Base-by-base conservation (phyloP, 1,140 invertebrate species). In the Drosophila neocordata region DNA sequence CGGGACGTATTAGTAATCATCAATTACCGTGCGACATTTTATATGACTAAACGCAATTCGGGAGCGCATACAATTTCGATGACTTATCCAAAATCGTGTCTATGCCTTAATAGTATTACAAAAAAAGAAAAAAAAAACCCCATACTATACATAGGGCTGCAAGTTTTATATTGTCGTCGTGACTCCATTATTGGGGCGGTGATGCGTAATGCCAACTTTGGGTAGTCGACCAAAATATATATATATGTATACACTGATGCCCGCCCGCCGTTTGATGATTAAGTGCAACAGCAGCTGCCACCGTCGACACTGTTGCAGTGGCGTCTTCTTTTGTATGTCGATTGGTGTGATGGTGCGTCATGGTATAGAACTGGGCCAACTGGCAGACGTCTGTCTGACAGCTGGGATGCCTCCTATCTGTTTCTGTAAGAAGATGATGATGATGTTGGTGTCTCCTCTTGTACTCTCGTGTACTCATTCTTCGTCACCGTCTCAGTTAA, bases 161-260 rank as follows among this genome's bases (percentile, higher is more conserved):
- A 6, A 31, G 4, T 31, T 31, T 31, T 31, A 31, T 31, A n/a
- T 8, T 15, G 44, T 9, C 48, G 81, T 81, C 83, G 83, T 85
- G 83, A 87, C 82, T 87, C 83, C 83, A 76, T 81, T 77, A 84
- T 81, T 20, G 83, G 83, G 80, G 64, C 62, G 59, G 34, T 53
- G 75, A 83, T 87, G 82, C 82, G 82, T 87, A 87, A 87, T 85
- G 69, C 65, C 77, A 84, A 84, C 73, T 65, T 85, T 83, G 76
- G 73, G 80, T 85, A 84, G 82, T 68, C 78, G 37, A 51, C 56
- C 11, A 27, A 24, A 31, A 31, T 31, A 7, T 5, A 31, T 31
- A 31, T 7, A 31, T 24, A 24, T 24, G 24, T 24, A 6, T 6
- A 20, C n/a, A 9, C 38, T 12, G 13, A 51, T 34, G 56, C 51